A percentile compares a stretch with the other conserved stretches of the same genome.
phyloP scores from a whole-genome alignment of 2,888 invertebrate species.

The Mystacides longicornis region DNA sequence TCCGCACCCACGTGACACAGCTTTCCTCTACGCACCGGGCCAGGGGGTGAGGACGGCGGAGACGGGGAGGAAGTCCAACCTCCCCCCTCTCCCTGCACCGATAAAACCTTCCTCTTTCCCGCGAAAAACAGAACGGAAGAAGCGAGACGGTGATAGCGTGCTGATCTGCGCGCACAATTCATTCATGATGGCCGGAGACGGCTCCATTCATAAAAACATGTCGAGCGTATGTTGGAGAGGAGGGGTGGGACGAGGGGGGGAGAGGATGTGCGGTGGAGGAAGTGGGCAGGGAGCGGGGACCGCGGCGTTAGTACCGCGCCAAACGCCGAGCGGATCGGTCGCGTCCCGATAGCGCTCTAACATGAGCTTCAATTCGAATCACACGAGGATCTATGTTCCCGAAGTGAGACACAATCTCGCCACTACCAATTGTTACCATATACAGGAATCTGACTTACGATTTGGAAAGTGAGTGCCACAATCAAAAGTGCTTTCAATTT shows the following conservation, averaged over 20 bases:
- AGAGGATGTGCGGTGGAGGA: slow-evolving; percentile 45
- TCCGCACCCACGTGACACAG: slow-evolving; percentile 14
- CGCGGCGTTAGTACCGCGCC: slow-evolving; percentile 50
- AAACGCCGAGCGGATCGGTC: slow-evolving; percentile 51
- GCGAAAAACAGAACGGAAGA: slow-evolving; percentile 23
- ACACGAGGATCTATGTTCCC: slow-evolving; percentile 21
- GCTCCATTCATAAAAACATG: slow-evolving; percentile 64
- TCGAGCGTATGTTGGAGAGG: slow-evolving; percentile 33
- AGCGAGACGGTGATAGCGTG: slow-evolving; percentile 18
- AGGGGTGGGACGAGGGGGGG: slow-evolving; percentile 29
- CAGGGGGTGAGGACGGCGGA: slow-evolving; percentile 26
- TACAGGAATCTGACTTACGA: slow-evolving; percentile 19
- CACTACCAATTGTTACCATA: slow-evolving; percentile 6
- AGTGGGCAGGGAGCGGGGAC: slow-evolving; percentile 32
- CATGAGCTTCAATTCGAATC: slow-evolving; percentile 21
- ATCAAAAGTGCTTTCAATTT: background rate
- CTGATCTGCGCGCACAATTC: slow-evolving; percentile 50
- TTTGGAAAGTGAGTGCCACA: slow-evolving; percentile 20
- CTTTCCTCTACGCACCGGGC: slow-evolving; percentile 23
- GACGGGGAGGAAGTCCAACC: background rate
- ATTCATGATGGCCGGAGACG: slow-evolving; percentile 59
- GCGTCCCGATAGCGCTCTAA: slow-evolving; percentile 35
- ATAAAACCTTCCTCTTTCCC: slow-evolving; percentile 19
- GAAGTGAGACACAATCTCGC: slow-evolving; percentile 13
- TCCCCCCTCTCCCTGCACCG: slow-evolving; percentile 10